Percentiles rank a stretch among this genome's conserved stretches.
Conservation (phyloP, 2,797 vertebrate species). For the Vipera latastei region DNA sequence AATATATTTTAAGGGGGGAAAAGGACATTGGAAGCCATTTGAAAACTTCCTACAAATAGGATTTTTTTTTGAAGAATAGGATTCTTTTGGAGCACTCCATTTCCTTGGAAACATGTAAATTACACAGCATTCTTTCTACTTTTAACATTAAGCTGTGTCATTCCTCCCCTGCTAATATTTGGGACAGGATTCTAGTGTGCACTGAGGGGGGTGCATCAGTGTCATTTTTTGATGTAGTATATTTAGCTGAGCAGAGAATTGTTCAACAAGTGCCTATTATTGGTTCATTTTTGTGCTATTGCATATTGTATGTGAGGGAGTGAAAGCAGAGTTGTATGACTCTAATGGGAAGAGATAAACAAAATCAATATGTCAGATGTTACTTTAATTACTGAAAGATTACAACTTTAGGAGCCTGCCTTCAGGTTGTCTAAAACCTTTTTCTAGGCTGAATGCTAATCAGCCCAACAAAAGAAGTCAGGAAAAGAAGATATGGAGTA, state of each 20-base stretch:
- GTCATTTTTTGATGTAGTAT: background rate
- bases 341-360: background rate
- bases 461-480: background rate
- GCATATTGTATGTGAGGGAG: too few species aligned
- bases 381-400: background rate
- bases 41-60: background rate
- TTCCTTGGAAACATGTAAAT: background rate
- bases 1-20: background rate
- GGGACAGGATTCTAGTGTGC: background rate
- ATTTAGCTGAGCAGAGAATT: background rate
- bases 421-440: background rate
- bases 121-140: background rate
- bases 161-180: too few species aligned
- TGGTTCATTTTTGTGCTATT: background rate
- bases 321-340: constrained; percentile 31
- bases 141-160: background rate
- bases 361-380: background rate
- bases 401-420: background rate
- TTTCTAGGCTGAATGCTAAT: background rate
- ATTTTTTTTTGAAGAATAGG: background rate
- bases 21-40: background rate
- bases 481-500: background rate
- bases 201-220: background rate
- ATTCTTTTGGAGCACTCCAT: background rate
- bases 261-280: background rate